Base-by-base conservation (phyloP, 2,113 vertebrate species). In the Callorhinus ursinus region DNA sequence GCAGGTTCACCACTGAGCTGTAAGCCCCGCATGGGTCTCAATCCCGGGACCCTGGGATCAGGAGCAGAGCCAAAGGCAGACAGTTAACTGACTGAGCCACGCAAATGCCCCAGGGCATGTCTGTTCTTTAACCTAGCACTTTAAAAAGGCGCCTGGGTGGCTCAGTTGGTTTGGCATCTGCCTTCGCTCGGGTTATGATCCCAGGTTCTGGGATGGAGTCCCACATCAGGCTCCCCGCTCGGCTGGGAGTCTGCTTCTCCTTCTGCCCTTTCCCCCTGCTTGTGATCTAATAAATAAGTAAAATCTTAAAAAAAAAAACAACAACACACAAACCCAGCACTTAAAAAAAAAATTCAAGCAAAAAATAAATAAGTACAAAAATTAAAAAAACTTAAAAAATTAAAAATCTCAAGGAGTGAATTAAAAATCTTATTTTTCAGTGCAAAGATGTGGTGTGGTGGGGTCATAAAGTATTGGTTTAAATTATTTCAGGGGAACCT, bases 361-460 rank as follows among this genome's bases (percentile, higher is more conserved):
- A 69, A 69, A 69, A 36, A 69, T 67, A 67, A 33, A 65, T 67
- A 67, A n/a, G 3, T n/a, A 69, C 14, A 67, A 33, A 33, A 28
- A 36, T 10, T n/a, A n/a, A 0, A 8, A n/a, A 69, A 67, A 67
- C 33, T 18, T 8, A n/a, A 69, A 67, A 67, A 67, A 67, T 69
- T 69, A 79, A 81, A 87, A 46, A 51, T 31, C 15, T 95, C 21
- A 91, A 81, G 31, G n/a, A 51, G 3, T 65, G 36, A 76, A 76
- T 46, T 71, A 57, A 90, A 94, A 84, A 59, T 71, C 72, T 96
- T 88, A 95, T 94, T 94, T 55, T 63, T 95, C 18, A 49, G 26
- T 69, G 93, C n/a, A 67, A 90, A 84, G 21, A 77, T 46, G n/a
- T n/a, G 6, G 33, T 91, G 19, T 81, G 65, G 36, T 11, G 81